A percentile compares a stretch with the other conserved stretches of the same genome.
These are phyloP conservation scores for Patella pellucida DNA, from an alignment of 2,888 invertebrate species.

Conservation along the genomic window DNA sequence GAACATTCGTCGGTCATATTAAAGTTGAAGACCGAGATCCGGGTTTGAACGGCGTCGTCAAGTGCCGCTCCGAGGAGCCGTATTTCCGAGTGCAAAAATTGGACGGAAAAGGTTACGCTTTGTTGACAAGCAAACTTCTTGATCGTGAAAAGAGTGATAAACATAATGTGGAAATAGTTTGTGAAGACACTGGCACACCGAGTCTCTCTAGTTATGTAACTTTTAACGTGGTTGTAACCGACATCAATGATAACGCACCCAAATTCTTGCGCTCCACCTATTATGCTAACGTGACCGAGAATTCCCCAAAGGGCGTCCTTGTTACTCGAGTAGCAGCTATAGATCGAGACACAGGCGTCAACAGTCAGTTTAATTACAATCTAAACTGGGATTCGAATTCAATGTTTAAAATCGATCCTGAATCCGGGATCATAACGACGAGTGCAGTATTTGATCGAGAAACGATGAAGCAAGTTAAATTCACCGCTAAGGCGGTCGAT, in stretches of 20 bases:
- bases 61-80: constrained; percentile 38
- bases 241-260: constrained; percentile 65
- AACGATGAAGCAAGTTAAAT: constrained; percentile 39
- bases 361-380: constrained; percentile 23
- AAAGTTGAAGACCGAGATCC: constrained; percentile 52
- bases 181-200: constrained; percentile 58
- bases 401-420: constrained; percentile 48
- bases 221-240: constrained; percentile 55
- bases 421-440: constrained; percentile 52
- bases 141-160: constrained; percentile 54
- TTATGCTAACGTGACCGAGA: constrained; percentile 53
- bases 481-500: constrained; percentile 53
- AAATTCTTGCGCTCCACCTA: constrained; percentile 51
- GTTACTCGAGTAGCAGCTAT: constrained; percentile 53
- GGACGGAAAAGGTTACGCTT: constrained; percentile 27
- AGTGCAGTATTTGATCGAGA: constrained; percentile 54
- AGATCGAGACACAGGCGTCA: constrained; percentile 32
- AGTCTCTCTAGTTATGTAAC: constrained; percentile 44
- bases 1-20: constrained; percentile 53
- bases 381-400: constrained; percentile 12
- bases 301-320: constrained; percentile 52
- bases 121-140: constrained; percentile 48
- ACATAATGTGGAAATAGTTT: constrained; percentile 55
- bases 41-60: constrained; percentile 47
- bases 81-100: constrained; percentile 34